These are phyloP conservation scores for Synergus japonicus DNA, from an alignment of 2,888 invertebrate species.

Conservation along the genomic window DNA sequence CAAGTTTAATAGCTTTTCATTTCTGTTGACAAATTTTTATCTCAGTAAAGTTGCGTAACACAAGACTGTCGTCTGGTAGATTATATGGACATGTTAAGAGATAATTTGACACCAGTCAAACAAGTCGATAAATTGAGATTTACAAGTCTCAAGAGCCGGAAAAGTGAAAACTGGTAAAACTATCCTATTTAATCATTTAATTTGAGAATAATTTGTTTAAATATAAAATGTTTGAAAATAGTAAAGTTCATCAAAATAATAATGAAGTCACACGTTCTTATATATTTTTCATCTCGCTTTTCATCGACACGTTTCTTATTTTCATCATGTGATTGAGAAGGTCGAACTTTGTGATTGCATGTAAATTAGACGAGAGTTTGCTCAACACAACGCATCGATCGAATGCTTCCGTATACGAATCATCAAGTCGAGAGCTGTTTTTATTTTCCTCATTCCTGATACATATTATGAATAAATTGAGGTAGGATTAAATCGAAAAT, in stretches of 20 bases:
- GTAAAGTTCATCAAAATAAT: not conserved
- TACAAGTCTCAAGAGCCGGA: not conserved
- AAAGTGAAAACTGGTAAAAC: not conserved
- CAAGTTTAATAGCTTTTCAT: not conserved
- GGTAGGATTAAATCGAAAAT: not conserved
- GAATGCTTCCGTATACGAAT: constrained; percentile 35
- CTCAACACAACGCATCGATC: constrained; percentile 25
- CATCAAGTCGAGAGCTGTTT: constrained; percentile 3
- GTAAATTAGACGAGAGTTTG: constrained; percentile 41
- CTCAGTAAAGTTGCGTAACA: not conserved
- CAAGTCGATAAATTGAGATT: not conserved
- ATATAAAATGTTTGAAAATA: not conserved
- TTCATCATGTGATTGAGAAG: constrained; percentile 46
- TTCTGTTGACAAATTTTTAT: not conserved
- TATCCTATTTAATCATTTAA: no score
- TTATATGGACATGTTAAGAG: not conserved
- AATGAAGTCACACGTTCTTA: not conserved
- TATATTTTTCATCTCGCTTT: not conserved
- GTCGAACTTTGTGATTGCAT: constrained; percentile 42
- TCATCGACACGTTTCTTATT: constrained; percentile 20
- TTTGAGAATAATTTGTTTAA: not conserved
- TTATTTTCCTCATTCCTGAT: not conserved
- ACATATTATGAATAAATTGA: not conserved
- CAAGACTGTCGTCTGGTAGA: not conserved
- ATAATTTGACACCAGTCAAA: not conserved